phyloP scores from a whole-genome alignment of 2,797 vertebrate genomes.

The Mormyrus proboscirostris region DNA sequence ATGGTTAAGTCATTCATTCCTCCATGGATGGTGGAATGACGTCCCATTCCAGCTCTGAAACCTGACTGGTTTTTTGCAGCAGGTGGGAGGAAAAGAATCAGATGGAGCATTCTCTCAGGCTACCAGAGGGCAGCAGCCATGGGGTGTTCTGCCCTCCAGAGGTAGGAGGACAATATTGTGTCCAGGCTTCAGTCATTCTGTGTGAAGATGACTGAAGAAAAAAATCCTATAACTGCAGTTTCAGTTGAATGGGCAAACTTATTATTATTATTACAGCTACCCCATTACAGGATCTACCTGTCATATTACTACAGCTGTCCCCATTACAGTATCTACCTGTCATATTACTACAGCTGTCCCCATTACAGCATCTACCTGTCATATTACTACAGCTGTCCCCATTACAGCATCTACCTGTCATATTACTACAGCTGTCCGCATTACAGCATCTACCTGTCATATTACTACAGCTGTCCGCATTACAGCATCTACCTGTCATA shows the following conservation, averaged over 20 bases:
- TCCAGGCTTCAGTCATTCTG: neutral
- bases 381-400: neutral
- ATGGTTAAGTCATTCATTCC: neutral
- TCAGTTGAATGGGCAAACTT: neutral
- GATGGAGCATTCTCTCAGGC: slow-evolving; percentile 29
- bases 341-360: neutral
- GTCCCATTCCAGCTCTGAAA: neutral
- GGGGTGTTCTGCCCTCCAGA: slow-evolving; percentile 58
- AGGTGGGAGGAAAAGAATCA: slow-evolving; percentile 40
- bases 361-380: neutral
- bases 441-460: neutral
- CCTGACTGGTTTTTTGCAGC: neutral
- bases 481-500: slow-evolving; percentile 17
- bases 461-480: neutral
- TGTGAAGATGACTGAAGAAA: neutral
- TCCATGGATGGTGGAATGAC: neutral
- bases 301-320: neutral
- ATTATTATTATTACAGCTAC: neutral
- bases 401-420: neutral
- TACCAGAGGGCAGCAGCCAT: slow-evolving; percentile 42
- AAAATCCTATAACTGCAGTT: neutral
- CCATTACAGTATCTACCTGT: neutral
- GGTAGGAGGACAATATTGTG: slow-evolving; percentile 44
- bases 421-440: neutral
- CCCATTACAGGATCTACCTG: neutral